Evolutionary conservation across 2,797 vertebrate species (phyloP).

Genomic region (Monodelphis domestica): DNA sequence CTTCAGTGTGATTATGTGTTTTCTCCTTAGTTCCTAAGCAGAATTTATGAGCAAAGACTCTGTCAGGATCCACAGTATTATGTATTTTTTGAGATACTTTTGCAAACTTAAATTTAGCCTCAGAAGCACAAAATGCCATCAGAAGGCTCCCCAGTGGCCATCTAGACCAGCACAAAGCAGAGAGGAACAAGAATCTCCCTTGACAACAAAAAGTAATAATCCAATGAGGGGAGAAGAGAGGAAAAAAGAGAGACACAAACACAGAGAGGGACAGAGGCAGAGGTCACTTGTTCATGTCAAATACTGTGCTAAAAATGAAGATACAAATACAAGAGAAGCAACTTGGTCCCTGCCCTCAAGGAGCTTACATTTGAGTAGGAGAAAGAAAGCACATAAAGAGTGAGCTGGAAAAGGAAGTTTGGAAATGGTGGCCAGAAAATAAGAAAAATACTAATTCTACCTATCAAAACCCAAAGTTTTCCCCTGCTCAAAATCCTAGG

Average conservation of each 20-base stretch:
- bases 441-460: neutral
- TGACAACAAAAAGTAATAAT: neutral
- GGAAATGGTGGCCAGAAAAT: neutral
- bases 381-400: neutral
- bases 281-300: neutral
- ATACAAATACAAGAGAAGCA: neutral
- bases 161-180: neutral
- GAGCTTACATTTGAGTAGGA: neutral
- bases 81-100: neutral
- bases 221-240: neutral
- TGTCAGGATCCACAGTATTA: neutral
- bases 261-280: neutral
- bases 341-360: neutral
- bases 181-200: neutral
- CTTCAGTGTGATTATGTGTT: neutral
- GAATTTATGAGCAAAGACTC: neutral
- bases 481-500: neutral
- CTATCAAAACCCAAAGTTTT: neutral
- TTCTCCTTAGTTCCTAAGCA: no score
- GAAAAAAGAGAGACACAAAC: neutral
- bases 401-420: neutral
- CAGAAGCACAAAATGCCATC: neutral
- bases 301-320: neutral
- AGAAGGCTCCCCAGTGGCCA: no score
- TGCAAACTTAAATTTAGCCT: neutral